Percentiles rank a stretch among this genome's conserved stretches.
phyloP scores from a whole-genome alignment of 2,113 vertebrate genomes.

The Axis porcinus region DNA sequence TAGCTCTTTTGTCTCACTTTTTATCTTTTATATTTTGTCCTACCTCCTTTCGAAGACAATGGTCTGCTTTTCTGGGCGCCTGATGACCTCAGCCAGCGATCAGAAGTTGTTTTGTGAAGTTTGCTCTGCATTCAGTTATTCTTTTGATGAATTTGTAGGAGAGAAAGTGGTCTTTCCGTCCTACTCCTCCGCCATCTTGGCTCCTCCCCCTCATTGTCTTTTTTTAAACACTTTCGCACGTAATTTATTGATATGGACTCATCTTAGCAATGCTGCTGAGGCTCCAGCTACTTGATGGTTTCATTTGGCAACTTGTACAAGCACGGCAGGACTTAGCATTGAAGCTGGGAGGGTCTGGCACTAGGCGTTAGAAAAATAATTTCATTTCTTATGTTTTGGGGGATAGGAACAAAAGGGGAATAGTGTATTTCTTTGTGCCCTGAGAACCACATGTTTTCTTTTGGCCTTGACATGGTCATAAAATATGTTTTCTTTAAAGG shows the following conservation, averaged over 20 bases:
- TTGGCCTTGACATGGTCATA: not conserved
- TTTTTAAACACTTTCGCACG: not conserved
- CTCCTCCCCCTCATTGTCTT: not conserved
- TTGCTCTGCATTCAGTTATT: too few relatives aligned
- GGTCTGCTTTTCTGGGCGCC: too few relatives aligned
- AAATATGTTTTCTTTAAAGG: not conserved
- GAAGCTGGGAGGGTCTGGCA: not conserved
- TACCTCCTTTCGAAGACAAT: too few relatives aligned
- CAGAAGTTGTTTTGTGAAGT: too few relatives aligned
- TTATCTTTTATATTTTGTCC: too few relatives aligned
- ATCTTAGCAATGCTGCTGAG: not conserved
- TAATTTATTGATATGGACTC: not conserved
- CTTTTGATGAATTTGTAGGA: too few relatives aligned
- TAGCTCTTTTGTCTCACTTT: too few relatives aligned
- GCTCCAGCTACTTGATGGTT: not conserved
- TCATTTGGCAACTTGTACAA: not conserved
- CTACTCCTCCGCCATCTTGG: too few relatives aligned
- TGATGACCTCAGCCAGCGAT: too few relatives aligned
- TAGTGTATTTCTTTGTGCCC: not conserved
- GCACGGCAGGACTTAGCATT: not conserved
- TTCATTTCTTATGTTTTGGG: not conserved
- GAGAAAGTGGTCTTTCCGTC: too few relatives aligned
- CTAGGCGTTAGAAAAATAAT: not conserved
- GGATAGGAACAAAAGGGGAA: not conserved
- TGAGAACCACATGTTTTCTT: not conserved